Base-by-base conservation (phyloP, 2,888 invertebrate species). In the Disparrhopalites patrizii region DNA sequence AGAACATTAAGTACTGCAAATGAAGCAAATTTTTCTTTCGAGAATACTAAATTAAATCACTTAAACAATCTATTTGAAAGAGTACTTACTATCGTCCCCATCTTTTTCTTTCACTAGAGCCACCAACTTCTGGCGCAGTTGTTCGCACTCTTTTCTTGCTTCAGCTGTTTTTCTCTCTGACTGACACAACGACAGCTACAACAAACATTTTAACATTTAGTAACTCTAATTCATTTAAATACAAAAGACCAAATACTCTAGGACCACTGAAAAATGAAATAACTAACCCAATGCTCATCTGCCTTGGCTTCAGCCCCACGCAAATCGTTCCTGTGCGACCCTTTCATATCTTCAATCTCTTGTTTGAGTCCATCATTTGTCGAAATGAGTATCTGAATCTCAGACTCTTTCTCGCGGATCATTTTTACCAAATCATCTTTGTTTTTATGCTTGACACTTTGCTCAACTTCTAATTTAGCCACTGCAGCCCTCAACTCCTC, bases 131-230 rank as follows among this genome's bases (percentile, higher is more conserved):
- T 73, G 72, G 18, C 75, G 68, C 5, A 73, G 40, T 33, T 71
- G 25, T 30, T 75, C 70, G 8, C 71, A 68, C 68, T 75, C 73
- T 50, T 75, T 73, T 4, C 70, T 52, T 0, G 71, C 70, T 66
- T 73, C 75, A 33, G 69, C 68, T 27, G 71, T 69, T 62, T 72
- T 75, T 33, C 75, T 65, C 55, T 75, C 75, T 0, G 75, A 73
- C 67, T 75, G 75, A 55, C 75, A 75, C 43, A 75, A 61, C 40
- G 73, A 68, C 0, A 75, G 67, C 75, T 75, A 56, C 5, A 60
- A 47, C 54, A 50, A 38, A 40, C 13, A 25, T 5, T n/a, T 10
- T 18, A 7, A 31, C 20, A n/a, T n/a, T n/a, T n/a, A n/a, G n/a
- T n/a, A 18, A 18, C 38, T 15, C 38, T 5, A 57, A 8, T 10